These are phyloP conservation scores for Papilio dardanus DNA, from an alignment of 1,140 invertebrate genomes.

Conservation along the genomic window DNA sequence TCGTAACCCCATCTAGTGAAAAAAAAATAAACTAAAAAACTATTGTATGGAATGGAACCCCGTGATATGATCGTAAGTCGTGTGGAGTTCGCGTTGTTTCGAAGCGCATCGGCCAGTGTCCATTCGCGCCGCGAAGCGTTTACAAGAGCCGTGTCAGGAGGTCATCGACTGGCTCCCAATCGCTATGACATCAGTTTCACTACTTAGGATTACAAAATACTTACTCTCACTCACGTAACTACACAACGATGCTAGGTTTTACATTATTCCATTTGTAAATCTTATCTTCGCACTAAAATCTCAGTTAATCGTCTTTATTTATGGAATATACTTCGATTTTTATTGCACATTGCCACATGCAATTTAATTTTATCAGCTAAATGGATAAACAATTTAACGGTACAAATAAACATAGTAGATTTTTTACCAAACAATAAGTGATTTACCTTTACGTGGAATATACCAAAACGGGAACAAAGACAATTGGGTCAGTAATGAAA, in stretches of 20 bases:
- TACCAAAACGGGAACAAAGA: too few species aligned
- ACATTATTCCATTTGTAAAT: slow-evolving; percentile 55
- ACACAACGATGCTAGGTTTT: slow-evolving; percentile 55
- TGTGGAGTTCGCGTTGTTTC: slow-evolving; percentile 39
- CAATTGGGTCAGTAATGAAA: background rate
- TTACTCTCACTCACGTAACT: slow-evolving; percentile 75
- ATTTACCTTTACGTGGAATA: background rate
- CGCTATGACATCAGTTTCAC: slow-evolving; percentile 76
- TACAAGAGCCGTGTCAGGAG: slow-evolving; percentile 73
- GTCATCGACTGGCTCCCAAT: slow-evolving; percentile 78
- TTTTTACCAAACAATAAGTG: background rate
- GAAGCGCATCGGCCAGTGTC: slow-evolving; percentile 67
- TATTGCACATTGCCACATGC: background rate
- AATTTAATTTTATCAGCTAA: slow-evolving; percentile 4
- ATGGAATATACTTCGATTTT: slow-evolving; percentile 10
- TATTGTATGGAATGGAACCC: slow-evolving; percentile 1
- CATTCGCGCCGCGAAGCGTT: slow-evolving; percentile 53
- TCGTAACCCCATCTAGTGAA: too few species aligned
- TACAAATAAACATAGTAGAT: background rate
- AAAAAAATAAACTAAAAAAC: too few species aligned
- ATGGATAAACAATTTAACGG: background rate
- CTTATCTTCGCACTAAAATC: slow-evolving; percentile 50
- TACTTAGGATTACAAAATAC: slow-evolving; percentile 77
- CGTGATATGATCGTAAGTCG: slow-evolving; percentile 10
- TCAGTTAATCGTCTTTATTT: background rate